Percentiles rank a stretch among this genome's conserved stretches.
phyloP scores from a whole-genome alignment of 2,888 invertebrate genomes.

The Ectemnius lituratus region DNA sequence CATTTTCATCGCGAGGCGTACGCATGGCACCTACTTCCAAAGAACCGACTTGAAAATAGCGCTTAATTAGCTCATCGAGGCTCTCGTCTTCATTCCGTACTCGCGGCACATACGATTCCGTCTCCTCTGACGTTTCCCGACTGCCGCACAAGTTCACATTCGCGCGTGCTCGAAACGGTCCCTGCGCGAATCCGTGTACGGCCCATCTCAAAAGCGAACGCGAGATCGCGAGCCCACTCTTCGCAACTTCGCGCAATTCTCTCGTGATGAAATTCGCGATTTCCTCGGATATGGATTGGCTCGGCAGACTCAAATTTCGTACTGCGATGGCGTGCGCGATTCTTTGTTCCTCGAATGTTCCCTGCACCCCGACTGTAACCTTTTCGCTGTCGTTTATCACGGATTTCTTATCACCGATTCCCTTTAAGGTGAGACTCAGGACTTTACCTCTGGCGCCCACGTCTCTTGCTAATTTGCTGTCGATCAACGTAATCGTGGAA shows the following conservation, averaged over 20 bases:
- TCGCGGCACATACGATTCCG: no score
- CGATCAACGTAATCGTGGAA: background rate
- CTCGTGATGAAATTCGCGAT: background rate
- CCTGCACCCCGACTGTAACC: background rate
- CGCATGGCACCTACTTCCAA: no score
- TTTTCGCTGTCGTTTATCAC: background rate
- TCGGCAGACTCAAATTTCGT: background rate
- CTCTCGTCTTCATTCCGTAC: no score
- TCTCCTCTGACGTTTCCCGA: no score
- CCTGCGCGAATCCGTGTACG: background rate
- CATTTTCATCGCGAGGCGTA: no score
- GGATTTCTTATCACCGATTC: no score
- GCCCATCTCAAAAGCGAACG: background rate
- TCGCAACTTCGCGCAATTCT: background rate
- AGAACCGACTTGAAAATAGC: no score
- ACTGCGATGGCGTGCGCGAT: background rate
- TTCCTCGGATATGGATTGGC: background rate
- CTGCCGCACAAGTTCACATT: no score
- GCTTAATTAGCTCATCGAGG: no score
- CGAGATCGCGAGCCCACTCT: background rate
- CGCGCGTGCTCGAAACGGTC: no score
- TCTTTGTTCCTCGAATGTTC: background rate
- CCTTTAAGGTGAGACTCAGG: no score
- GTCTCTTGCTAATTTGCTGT: background rate
- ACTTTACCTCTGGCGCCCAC: background rate